Percentiles rank a stretch among this genome's conserved stretches.
These are phyloP conservation scores for Motacilla tschutschensis DNA, from an alignment of 2,113 vertebrate genomes.

Conservation along the genomic window DNA sequence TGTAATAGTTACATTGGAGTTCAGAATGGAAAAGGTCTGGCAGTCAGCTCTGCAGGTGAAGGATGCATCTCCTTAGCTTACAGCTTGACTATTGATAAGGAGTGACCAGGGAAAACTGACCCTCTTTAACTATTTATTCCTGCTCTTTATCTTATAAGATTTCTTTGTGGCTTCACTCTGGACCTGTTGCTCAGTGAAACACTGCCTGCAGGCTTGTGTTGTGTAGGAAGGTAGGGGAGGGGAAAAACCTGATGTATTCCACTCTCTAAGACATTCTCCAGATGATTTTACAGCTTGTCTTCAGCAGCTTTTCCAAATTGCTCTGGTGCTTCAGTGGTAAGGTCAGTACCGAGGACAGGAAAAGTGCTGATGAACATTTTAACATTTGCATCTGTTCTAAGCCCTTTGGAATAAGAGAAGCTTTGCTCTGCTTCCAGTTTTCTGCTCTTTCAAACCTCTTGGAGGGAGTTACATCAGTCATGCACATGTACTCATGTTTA, in stretches of 20 bases:
- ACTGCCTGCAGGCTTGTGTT: background rate
- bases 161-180: background rate
- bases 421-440: background rate
- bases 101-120: constrained; percentile 1
- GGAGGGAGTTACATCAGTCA: background rate
- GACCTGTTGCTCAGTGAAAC: background rate
- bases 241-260: background rate
- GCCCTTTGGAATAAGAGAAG: background rate
- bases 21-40: background rate
- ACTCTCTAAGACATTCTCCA: background rate
- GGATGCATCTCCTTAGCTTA: constrained; percentile 26
- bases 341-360: background rate
- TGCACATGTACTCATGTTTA: background rate
- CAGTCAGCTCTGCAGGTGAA: background rate
- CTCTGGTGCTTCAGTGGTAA: background rate
- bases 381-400: background rate
- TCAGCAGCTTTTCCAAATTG: background rate
- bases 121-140: constrained; percentile 46
- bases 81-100: background rate
- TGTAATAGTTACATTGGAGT: background rate
- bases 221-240: background rate
- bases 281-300: background rate
- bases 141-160: background rate
- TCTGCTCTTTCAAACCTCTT: background rate
- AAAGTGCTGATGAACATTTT: background rate